phyloP scores from a whole-genome alignment of 2,113 vertebrate species.

The Zootoca vivipara region DNA sequence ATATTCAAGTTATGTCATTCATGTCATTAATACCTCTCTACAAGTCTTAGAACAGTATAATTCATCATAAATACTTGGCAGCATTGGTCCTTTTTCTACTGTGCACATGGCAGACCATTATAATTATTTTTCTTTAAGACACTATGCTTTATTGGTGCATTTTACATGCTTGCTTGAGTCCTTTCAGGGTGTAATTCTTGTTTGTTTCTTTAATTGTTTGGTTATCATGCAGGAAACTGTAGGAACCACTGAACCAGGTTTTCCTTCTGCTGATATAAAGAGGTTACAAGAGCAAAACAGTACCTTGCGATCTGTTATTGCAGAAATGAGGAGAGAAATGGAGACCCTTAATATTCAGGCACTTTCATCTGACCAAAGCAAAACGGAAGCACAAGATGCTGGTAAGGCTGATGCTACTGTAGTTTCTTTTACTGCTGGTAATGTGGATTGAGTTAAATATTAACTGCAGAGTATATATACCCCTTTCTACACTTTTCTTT shows the following conservation, averaged over 20 bases:
- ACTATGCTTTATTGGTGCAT: not conserved
- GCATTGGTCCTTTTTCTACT: not conserved
- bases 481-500: not conserved
- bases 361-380: not conserved
- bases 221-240: not conserved
- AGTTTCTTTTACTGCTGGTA: conserved; percentile 3
- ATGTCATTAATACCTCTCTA: not conserved
- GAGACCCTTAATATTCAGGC: conserved; percentile 75
- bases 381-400: not conserved
- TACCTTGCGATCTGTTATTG: conserved; percentile 75
- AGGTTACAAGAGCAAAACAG: conserved; percentile 84
- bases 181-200: not conserved
- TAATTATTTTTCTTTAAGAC: not conserved
- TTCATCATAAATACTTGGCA: not conserved
- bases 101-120: not conserved
- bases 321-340: conserved; percentile 92
- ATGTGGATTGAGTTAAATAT: not conserved
- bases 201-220: conserved; percentile 53
- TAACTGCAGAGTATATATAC: not conserved
- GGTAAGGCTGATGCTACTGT: not conserved
- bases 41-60: not conserved
- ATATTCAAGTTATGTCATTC: not conserved
- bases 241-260: conserved; percentile 1
- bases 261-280: conserved; percentile 73
- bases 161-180: not conserved